Percentiles rank a stretch among this genome's conserved stretches.
phyloP scores from a whole-genome alignment of 2,888 invertebrate genomes.

The Altica lythri region DNA sequence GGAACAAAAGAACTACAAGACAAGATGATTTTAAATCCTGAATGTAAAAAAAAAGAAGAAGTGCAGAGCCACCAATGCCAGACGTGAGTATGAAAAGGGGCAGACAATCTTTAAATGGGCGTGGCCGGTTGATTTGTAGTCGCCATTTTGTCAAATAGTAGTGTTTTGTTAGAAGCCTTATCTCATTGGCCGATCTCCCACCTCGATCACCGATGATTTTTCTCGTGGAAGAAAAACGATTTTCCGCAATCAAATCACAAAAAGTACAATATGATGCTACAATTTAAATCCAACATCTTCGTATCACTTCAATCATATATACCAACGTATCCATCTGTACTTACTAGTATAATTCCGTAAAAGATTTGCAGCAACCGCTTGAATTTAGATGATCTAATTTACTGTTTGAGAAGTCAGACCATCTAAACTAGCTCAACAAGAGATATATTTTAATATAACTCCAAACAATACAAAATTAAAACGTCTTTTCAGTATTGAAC shows the following conservation, averaged over 20 bases:
- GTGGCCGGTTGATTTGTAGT: constrained; percentile 59
- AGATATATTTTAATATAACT: constrained; percentile 37
- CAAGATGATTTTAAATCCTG: constrained; percentile 51
- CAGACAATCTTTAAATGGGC: constrained; percentile 58
- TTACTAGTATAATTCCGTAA: too few species aligned
- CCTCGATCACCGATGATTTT: constrained; percentile 40
- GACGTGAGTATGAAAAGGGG: constrained; percentile 57
- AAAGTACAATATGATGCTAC: not conserved
- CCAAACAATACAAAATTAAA: constrained; percentile 46
- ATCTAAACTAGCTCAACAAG: constrained; percentile 27
- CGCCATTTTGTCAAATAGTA: constrained; percentile 62
- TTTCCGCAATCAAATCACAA: not conserved
- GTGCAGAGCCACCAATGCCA: constrained; percentile 58
- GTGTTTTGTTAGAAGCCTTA: constrained; percentile 59
- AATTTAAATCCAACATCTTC: not conserved
- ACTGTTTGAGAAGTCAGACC: constrained; percentile 20
- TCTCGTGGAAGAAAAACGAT: constrained; percentile 6
- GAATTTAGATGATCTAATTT: constrained; percentile 5
- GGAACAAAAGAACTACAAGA: constrained; percentile 52
- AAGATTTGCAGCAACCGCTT: too few species aligned
- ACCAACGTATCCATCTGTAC: not conserved
- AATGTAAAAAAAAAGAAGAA: constrained; percentile 54
- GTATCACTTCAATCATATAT: not conserved
- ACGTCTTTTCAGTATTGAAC: constrained; percentile 44
- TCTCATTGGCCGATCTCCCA: constrained; percentile 60